Evolutionary conservation across 2,888 invertebrate species (phyloP).

Genomic region (Lissocephala sabroskyi): DNA sequence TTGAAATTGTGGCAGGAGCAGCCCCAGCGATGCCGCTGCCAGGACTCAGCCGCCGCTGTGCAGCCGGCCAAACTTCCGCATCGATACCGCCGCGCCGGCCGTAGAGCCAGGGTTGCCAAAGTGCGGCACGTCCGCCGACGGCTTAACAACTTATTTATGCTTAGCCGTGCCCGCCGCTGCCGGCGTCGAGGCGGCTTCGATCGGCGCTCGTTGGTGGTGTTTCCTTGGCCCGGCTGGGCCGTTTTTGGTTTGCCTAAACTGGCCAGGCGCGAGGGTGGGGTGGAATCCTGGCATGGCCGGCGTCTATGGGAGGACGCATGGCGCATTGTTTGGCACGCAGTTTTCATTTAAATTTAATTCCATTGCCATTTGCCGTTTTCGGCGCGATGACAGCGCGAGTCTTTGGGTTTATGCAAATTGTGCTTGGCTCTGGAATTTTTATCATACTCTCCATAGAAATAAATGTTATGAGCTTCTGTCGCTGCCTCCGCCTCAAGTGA

Average conservation of each 20-base stretch:
- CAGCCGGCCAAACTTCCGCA: constrained; percentile 30
- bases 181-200: constrained; percentile 6
- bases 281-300: background rate
- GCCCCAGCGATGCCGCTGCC: background rate
- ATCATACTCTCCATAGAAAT: background rate
- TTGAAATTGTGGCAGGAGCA: constrained; percentile 40
- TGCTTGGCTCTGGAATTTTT: no score
- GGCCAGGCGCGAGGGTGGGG: background rate
- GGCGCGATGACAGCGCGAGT: constrained; percentile 17
- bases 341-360: constrained; percentile 58
- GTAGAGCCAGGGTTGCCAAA: background rate
- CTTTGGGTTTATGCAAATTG: constrained; percentile 24
- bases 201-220: constrained; percentile 21
- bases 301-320: background rate
- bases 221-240: constrained; percentile 10
- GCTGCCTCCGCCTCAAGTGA: no score
- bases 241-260: background rate
- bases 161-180: constrained; percentile 39
- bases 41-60: constrained; percentile 6
- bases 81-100: constrained; percentile 20
- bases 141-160: constrained; percentile 65
- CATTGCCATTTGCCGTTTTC: constrained; percentile 14
- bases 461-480: constrained; percentile 3
- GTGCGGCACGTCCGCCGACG: constrained; percentile 47
- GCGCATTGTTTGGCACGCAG: constrained; percentile 23